Percentiles rank a stretch among this genome's conserved stretches.
phyloP scores from a whole-genome alignment of 2,797 vertebrate species.

The Bovichtus variegatus region DNA sequence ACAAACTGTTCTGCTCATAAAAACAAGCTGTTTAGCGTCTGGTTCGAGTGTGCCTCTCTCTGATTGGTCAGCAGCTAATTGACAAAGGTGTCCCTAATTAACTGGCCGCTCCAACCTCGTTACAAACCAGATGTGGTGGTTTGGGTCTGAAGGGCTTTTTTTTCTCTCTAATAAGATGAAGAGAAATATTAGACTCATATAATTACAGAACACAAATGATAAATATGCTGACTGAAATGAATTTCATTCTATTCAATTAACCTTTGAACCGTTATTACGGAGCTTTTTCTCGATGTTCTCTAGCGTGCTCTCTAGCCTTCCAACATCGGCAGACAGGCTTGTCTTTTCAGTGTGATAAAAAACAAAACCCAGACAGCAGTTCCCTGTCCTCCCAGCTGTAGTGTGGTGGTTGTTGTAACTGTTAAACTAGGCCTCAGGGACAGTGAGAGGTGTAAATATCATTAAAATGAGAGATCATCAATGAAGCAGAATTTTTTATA shows the following conservation, averaged over 20 bases:
- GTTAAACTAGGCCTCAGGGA: conserved; percentile 19
- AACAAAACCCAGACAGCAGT: not conserved
- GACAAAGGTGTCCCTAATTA: conserved; percentile 66
- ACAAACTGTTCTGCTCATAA: conserved; percentile 57
- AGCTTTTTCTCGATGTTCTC: conserved; percentile 22
- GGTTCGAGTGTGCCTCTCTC: conserved; percentile 31
- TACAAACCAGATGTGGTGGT: conserved; percentile 61
- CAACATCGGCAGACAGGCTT: conserved; percentile 13
- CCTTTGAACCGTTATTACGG: conserved; percentile 6
- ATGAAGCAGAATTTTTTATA: conserved; percentile 26
- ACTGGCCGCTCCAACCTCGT: conserved; percentile 44
- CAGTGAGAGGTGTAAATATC: conserved; percentile 39
- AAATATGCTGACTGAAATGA: not conserved
- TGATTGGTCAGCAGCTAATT: conserved; percentile 74
- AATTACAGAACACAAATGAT: conserved; percentile 27
- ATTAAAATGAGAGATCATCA: conserved; percentile 61
- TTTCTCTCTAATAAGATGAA: conserved; percentile 12
- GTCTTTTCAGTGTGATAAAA: conserved; percentile 25
- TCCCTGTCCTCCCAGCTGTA: not conserved
- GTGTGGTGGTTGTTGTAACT: not conserved
- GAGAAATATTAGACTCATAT: conserved; percentile 7
- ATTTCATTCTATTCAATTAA: conserved; percentile 17
- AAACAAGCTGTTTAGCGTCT: conserved; percentile 69
- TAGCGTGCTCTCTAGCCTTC: not conserved
- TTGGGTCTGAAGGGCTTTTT: conserved; percentile 35